Base-by-base conservation (phyloP, 2,888 invertebrate species). In the Geotrupes spiniger region DNA sequence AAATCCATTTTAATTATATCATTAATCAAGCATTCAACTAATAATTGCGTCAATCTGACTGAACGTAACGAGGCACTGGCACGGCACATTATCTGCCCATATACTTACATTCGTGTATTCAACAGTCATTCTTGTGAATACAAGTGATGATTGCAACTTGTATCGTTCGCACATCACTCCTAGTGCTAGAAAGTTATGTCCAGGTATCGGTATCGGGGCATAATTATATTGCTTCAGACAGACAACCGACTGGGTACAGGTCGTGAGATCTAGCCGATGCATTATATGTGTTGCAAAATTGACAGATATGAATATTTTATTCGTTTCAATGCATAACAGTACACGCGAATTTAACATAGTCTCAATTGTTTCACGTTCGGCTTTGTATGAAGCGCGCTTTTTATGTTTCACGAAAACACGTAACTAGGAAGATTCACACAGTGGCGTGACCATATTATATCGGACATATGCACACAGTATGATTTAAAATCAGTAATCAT, bases 1-100 rank as follows among this genome's bases (percentile, higher is more conserved):
- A 40, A 48, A 48, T 42, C 38, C 29, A 36, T 41, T 33, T 42
- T 48, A 48, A 48, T 48, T 48, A 48, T 48, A 42, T 33, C 42
- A 42, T 48, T 48, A 48, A 48, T 42, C 48, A 29, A 33, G 33
- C 33, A 28, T 36, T 31, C 38, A 17, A 25, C 37, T 42, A 42
- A 37, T 42, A 48, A 42, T 48, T 37, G 48, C 48, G 38, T 48
- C 47, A 36, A 43, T 43, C 43, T 27, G 14, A 15, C 28, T 36
- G 33, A 29, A 40, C 27, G 41, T 42, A 47, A 48, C 42, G 48
- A 29, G 31, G 42, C 27, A 38, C 37, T 48, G 29, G 38, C 28
- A 17, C 31, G 38, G 37, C 42, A 48, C 36, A 38, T 48, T 48
- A 37, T 37, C 36, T 17, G 42, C 29, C 38, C 42, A 29, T 48